Evolutionary conservation across 2,797 vertebrate species (phyloP), one percentile per base, ranked within the genome.

Genomic region (Buphagus erythrorhynchus): DNA sequence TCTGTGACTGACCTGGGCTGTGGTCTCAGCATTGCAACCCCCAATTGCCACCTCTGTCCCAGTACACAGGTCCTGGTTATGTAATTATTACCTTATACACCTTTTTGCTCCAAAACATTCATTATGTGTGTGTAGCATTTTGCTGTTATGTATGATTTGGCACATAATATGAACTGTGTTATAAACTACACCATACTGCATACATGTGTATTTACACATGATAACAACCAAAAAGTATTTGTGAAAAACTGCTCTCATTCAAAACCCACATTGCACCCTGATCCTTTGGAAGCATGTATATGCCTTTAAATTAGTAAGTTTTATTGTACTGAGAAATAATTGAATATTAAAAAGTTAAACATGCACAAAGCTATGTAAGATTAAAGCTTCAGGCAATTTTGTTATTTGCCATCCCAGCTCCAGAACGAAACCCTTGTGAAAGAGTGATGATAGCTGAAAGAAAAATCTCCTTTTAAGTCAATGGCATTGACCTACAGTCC

Each of bases 391-490:
- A 42, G 45, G 31, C 38, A 78, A 62, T 59, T 96, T 88, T 86
- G 42, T 59, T 86, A 85, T 22, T 59, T 28, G 74, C 55, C 48
- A 72, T 14, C 15, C 24, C 61, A 93, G 59, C 33, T 86, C 43
- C 48, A 67, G 71, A 88, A 84, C 45, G 36, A 86, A 86, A 84
- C 33, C 61, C 54, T 49, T 78, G 46, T 20, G 43, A 93, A 88
- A 71, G 38, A 31, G 24, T 31, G 46, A 79, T 87, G 80, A 94
- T 55, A 86, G 46, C 21, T 67, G 78, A 91, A 95, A 85, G 66
- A 90, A 91, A 90, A 92, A 95, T 49, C 38, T n/a, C 38, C 66
- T 92, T 91, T 92, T 90, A 94, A 94, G 86, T 75, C 69, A 94
- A 95, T 63, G 33, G 67, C 86, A 88, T 78, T 95, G 90, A 95